Conservation (phyloP, 2,797 vertebrate species). For the Choloepus didactylus region DNA sequence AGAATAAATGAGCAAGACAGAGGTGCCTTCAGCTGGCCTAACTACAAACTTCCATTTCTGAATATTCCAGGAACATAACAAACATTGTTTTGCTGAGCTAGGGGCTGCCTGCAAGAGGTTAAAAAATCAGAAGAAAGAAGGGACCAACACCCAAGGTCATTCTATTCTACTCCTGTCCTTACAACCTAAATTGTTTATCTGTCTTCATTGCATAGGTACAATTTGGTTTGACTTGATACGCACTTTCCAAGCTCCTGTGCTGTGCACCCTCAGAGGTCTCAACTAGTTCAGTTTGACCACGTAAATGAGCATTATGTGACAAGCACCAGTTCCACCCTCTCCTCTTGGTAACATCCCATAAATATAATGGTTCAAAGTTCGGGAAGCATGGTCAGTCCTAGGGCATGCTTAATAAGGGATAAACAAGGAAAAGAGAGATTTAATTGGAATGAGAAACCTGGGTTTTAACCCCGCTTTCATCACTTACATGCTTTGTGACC, state of each 20-base stretch:
- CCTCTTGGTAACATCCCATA: background rate
- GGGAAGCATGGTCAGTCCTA: background rate
- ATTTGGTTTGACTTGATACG: background rate
- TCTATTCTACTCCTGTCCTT: background rate
- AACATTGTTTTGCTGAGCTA: background rate
- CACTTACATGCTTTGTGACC: background rate
- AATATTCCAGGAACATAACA: background rate
- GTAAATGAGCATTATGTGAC: background rate
- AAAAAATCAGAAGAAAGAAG: background rate
- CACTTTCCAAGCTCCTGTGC: background rate
- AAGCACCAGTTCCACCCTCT: background rate
- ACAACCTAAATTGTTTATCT: background rate
- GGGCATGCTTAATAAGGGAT: background rate
- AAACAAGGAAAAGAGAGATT: constrained; percentile 30
- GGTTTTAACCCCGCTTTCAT: background rate
- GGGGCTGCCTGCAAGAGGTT: background rate
- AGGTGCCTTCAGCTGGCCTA: background rate
- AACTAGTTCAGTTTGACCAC: background rate
- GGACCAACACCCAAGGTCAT: background rate
- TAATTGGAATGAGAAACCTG: background rate
- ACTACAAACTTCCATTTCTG: background rate
- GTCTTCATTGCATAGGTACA: background rate
- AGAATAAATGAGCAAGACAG: background rate
- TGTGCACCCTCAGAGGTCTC: background rate
- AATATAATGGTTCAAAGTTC: background rate